Base-by-base conservation (phyloP, 2,888 invertebrate genomes). In the Tetragonula carbonaria region DNA sequence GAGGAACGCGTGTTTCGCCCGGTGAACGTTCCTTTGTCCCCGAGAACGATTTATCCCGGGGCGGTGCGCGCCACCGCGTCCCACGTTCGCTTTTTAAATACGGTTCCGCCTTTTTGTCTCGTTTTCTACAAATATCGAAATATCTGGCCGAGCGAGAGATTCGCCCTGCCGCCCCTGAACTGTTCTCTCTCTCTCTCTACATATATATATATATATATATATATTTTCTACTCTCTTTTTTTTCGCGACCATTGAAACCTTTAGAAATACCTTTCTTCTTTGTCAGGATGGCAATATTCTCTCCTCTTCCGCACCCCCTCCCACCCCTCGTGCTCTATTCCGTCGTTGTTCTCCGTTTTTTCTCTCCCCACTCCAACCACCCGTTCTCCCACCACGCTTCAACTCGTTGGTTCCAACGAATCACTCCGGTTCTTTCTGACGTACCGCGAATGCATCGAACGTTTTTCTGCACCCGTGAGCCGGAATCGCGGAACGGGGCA, bases 121-220 rank as follows among this genome's bases (percentile, higher is more conserved):
- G 74, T 68, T 74, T 74, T 79, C 67, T 67, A 51, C 73, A 59
- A 74, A 78, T 78, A 78, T 74, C 73, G 78, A 78, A 78, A 78
- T 73, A 59, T 51, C 59, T 51, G 21, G 18, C 51, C 53, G 33
- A 73, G 23, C 72, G n/a, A 21, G 33, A 28, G 51, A 63, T 74
- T 74, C 66, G 33, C 28, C 66, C 66, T 51, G 45, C 50, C 53
- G 21, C 23, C n/a, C 45, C 57, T 63, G 76, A 71, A 68, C 68
- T 62, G 63, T 63, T 13, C 50, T 13, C 23, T 23, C 55, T 45
- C 45, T 45, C 45, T 45, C 45, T 45, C 45, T 45, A 38, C 8
- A 38, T 38, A 38, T 38, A 38, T 38, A 38, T 8, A 38, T 8
- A 38, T 38, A 38, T 38, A 38, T 38, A 38, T 38, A 6, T 38